These are phyloP conservation scores for Esperia sulphurella DNA, from an alignment of 2,888 invertebrate species.

Conservation along the genomic window DNA sequence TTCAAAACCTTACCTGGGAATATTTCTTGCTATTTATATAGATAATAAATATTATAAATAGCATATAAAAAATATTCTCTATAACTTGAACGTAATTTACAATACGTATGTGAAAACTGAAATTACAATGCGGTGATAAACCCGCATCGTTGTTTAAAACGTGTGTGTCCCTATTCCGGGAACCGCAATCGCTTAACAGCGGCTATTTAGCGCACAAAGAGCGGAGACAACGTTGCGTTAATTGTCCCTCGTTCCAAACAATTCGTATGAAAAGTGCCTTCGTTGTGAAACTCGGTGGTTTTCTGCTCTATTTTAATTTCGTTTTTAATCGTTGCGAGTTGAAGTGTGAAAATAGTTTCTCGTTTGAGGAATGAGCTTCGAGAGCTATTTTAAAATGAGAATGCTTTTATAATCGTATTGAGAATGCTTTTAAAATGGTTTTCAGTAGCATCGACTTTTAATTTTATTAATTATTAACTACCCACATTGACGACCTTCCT, in stretches of 20 bases:
- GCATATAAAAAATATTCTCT: too few relatives aligned
- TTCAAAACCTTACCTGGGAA: too few relatives aligned
- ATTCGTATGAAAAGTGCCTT: constrained; percentile 22
- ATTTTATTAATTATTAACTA: not conserved
- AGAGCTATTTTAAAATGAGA: not conserved
- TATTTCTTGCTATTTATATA: too few relatives aligned
- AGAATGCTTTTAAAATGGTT: not conserved
- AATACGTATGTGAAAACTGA: not conserved
- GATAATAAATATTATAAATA: too few relatives aligned
- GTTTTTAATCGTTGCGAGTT: constrained; percentile 8
- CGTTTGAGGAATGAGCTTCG: not conserved
- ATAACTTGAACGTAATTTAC: not conserved
- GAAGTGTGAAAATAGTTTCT: constrained; percentile 9
- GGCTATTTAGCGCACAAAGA: constrained; percentile 28
- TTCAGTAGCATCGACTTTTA: not conserved
- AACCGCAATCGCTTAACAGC: constrained; percentile 32
- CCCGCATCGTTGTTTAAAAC: constrained; percentile 3
- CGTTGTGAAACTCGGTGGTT: constrained; percentile 3
- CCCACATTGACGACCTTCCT: too few relatives aligned
- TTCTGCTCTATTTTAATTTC: constrained; percentile 9
- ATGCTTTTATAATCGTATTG: not conserved
- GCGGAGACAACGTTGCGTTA: constrained; percentile 27
- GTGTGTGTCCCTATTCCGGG: constrained; percentile 3
- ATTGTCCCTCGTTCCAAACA: constrained; percentile 28
- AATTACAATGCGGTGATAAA: not conserved